phyloP scores from a whole-genome alignment of 2,888 invertebrate species.

The Sepioteuthis lessoniana region DNA sequence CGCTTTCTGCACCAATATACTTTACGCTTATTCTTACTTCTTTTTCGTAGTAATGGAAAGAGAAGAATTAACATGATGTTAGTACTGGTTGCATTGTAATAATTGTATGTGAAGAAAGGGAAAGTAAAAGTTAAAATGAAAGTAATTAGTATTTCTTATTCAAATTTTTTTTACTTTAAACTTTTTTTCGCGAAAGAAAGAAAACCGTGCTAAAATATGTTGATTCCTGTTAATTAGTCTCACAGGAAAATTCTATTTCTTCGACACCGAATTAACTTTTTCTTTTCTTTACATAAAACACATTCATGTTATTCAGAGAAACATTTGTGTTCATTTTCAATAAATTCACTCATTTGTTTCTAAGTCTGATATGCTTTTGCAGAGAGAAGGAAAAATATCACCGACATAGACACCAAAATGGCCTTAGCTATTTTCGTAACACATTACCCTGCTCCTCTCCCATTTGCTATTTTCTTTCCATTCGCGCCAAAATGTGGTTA shows the following conservation, averaged over 20 bases:
- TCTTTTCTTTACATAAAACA: background rate
- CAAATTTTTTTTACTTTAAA: too few relatives aligned
- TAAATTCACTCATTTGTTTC: background rate
- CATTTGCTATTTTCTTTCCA: background rate
- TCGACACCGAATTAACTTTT: background rate
- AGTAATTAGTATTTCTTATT: too few relatives aligned
- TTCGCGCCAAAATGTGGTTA: background rate
- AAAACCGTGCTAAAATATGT: background rate
- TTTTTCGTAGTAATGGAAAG: too few relatives aligned
- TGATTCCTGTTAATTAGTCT: background rate
- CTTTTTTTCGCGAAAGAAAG: background rate
- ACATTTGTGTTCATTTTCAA: background rate
- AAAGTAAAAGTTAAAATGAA: too few relatives aligned
- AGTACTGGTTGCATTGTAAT: too few relatives aligned
- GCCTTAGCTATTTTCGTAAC: background rate
- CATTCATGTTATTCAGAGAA: background rate
- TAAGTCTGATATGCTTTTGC: background rate
- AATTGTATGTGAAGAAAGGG: too few relatives aligned
- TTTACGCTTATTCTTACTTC: too few relatives aligned
- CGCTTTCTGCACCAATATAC: too few relatives aligned
- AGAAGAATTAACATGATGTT: too few relatives aligned
- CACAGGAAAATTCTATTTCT: background rate
- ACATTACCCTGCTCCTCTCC: background rate
- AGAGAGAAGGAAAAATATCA: background rate
- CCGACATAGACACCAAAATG: background rate